Base-by-base conservation (phyloP, 2,888 invertebrate species). In the Abscondita cerata region DNA sequence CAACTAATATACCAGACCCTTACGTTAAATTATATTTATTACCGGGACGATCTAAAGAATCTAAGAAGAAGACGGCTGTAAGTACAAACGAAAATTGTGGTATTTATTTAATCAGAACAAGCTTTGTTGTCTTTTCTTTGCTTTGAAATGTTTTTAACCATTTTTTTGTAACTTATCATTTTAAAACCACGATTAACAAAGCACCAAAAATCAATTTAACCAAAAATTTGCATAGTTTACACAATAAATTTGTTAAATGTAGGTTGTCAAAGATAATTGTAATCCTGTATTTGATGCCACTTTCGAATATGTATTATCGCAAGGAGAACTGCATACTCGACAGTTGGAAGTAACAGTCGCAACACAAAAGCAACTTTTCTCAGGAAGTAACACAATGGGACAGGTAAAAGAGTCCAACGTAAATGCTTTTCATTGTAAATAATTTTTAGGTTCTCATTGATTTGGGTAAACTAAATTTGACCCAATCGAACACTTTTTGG, bases 271-370 rank as follows among this genome's bases (percentile, higher is more conserved):
- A 77, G 95, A 96, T 79, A 94, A 89, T 76, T 94, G 95, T 75
- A 93, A 93, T 84, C 96, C 96, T 0, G 86, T 91, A 19, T 97
- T 90, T 78, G 96, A 97, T 79, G 93, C 95, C 76, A 90, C 90
- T 70, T 95, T 96, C 76, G 96, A 96, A 78, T 96, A 94, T 83
- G 83, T 90, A 46, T 88, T 96, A 68, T 92, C 92, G 1, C 87
- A 89, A 69, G 89, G 89, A 1, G 96, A 96, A 77, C 80, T 96
- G 54, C 86, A 88, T 72, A 87, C 87, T 46, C 86, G 90, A 12
- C 89, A 90, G 58, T 82, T 96, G 60, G 93, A 95, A 80, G 86
- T 96, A 25, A 92, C 93, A 0, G 93, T 96, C 19, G 91, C 93
- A 72, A 93, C 95, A 12, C 93, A 94, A 77, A 95, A 95, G 75